Percentiles rank a stretch among this genome's conserved stretches.
phyloP scores from a whole-genome alignment of 92 coral and sea anemone species.

The Actinostola sp. region DNA sequence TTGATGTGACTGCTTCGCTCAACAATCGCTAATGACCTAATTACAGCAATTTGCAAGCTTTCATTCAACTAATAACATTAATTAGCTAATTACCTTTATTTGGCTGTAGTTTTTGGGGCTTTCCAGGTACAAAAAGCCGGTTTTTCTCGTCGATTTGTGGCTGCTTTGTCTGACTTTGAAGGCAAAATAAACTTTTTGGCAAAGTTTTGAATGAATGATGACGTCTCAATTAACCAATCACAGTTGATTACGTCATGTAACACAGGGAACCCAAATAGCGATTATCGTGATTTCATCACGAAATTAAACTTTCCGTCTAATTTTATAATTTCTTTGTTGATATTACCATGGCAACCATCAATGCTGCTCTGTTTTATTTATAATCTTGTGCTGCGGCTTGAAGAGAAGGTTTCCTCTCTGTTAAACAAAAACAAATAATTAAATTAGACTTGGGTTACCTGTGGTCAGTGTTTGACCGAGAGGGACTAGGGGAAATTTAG shows the following conservation, averaged over 20 bases:
- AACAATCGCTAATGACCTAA: conserved; percentile 12
- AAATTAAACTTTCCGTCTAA: too few relatives aligned
- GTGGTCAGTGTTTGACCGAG: too few relatives aligned
- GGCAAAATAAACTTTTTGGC: background rate
- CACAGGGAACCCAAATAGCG: conserved; percentile 27
- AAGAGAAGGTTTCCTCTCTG: conserved; percentile 28
- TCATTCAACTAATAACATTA: background rate
- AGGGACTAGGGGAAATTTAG: too few relatives aligned
- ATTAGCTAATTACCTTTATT: background rate
- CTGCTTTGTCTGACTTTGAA: background rate
- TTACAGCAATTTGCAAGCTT: background rate
- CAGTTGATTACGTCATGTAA: conserved; percentile 1
- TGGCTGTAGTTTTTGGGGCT: background rate
- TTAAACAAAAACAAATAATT: background rate
- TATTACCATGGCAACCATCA: conserved; percentile 16
- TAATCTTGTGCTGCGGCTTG: conserved; percentile 31
- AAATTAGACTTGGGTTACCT: too few relatives aligned
- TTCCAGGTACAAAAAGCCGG: too few relatives aligned
- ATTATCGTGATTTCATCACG: background rate
- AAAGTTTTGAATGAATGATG: conserved; percentile 2
- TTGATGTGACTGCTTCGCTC: conserved; percentile 20
- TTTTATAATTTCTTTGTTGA: background rate
- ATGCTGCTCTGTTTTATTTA: background rate
- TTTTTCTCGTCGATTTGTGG: background rate
- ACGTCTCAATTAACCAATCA: conserved; percentile 27